Conservation (phyloP, 2,797 vertebrate genomes). For the Graptemys geographica region DNA sequence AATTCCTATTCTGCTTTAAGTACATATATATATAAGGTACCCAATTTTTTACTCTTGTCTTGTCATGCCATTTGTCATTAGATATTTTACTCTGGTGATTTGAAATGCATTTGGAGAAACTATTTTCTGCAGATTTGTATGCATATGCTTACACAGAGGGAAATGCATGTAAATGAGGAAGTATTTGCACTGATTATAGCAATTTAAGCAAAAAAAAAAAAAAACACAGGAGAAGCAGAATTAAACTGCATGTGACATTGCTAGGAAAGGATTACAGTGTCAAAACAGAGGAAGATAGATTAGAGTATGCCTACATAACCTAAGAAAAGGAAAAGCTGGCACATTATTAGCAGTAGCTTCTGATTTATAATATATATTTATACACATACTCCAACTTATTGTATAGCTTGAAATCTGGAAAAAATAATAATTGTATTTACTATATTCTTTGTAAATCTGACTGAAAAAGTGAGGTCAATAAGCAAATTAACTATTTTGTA, state of each 20-base stretch:
- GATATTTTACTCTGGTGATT: slow-evolving; percentile 29
- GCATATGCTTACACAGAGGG: slow-evolving; percentile 9
- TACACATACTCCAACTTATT: background rate
- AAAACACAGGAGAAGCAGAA: slow-evolving; percentile 40
- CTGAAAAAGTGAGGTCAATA: background rate
- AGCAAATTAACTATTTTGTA: background rate
- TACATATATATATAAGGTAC: background rate
- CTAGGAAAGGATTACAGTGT: slow-evolving; percentile 19
- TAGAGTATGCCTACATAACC: background rate
- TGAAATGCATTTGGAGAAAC: slow-evolving; percentile 45
- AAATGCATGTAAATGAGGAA: slow-evolving; percentile 58
- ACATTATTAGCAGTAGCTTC: background rate
- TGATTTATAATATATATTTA: background rate
- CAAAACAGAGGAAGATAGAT: slow-evolving; percentile 55
- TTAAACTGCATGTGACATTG: slow-evolving; percentile 27
- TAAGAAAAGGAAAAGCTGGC: background rate
- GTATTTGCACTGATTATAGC: slow-evolving; percentile 41
- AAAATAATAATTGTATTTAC: background rate
- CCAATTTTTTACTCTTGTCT: slow-evolving; percentile 1
- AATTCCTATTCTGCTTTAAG: slow-evolving; percentile 11
- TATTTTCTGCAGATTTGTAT: slow-evolving; percentile 28
- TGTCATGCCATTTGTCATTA: slow-evolving; percentile 20
- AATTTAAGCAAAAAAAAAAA: slow-evolving; percentile 66
- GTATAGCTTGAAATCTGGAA: background rate
- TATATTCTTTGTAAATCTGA: background rate